Evolutionary conservation across 2,113 vertebrate genomes (phyloP), one percentile per base, ranked within the genome.

Genomic region (Zingel zingel): DNA sequence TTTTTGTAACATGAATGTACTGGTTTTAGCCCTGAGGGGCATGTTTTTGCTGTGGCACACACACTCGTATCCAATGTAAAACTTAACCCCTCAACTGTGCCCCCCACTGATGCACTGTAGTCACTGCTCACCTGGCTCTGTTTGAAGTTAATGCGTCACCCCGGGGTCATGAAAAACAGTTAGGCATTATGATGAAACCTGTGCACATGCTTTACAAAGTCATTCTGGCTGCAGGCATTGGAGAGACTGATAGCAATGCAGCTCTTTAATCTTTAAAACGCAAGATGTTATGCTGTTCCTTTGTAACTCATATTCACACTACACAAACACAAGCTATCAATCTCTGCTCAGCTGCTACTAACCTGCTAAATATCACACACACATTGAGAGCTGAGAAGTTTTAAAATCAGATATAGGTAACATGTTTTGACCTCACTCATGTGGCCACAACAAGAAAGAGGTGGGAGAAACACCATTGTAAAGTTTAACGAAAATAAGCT

Each of bases 181-280:
- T 74, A 65, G 62, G 50, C 58, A 43, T 75, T 51, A 62, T 88
- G 83, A 90, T 86, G 82, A 90, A 89, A 86, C 50, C 62, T 77
- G 57, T n/a, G 10, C 81, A 84, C 85, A 83, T 16, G n/a, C 53
- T 75, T 79, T 80, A 59, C 83, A 67, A 91, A 83, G 80, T 77
- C 51, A 58, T 61, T 81, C 50, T 79, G 23, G 74, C 88, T 86
- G 57, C 6, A 0, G 90, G 90, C 84, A 18, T 62, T n/a, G 12
- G 16, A 25, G 61, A 82, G 70, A 61, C 58, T 73, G 78, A 86
- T 83, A 77, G 68, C 59, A 45, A 53, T 68, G 78, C 45, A 78
- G 68, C 56, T 72, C 86, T 87, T 86, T 83, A 90, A 87, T 88
- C 84, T 87, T 87, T 87, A 63, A 83, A 82, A 84, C 6, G 43